Evolutionary conservation across 1,140 invertebrate genomes (phyloP), one percentile per base, ranked within the genome.

Genomic region (Mamestra configurata): DNA sequence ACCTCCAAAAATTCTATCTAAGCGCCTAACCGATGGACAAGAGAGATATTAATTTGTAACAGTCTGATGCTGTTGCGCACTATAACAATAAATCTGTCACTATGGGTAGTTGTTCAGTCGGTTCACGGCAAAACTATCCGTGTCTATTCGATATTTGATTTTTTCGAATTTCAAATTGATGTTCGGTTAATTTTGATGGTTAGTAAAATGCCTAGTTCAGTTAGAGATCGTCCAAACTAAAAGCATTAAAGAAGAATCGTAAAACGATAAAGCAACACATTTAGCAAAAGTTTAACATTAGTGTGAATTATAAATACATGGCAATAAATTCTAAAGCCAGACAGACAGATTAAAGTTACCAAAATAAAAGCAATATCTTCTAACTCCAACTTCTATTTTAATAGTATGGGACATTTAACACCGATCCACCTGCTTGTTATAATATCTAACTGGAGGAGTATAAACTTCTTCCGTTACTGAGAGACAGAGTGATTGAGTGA

Each of bases 51-150:
- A n/a, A n/a, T n/a, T n/a, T n/a, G 79, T 46, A 75, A 40, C 37
- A 79, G 71, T 55, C 68, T 81, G 37, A 64, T 49, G 18, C 27
- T 70, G 79, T 73, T 59, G 49, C 59, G 61, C 59, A 84, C 82
- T 85, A 86, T 89, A 83, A 84, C 85, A 81, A 85, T 88, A 91
- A 89, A 88, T 91, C 85, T 89, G 80, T 88, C 88, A 88, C 5
- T 64, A 5, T 40, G 15, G n/a, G 24, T 35, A 20, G n/a, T 20
- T 18, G n/a, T 20, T 20, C 4, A 4, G 18, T 7, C n/a, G 46
- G 18, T 18, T 51, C 49, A 18, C 0, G 0, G 18, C n/a, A 7
- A 18, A 5, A 7, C 5, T 18, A 20, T 51, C 8, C 4, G 6
- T 20, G 49, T 51, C 20, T 18, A 43, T 43, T 43, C 40, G n/a